These are phyloP conservation scores for Mantis religiosa DNA, from an alignment of 2,888 invertebrate species.

Conservation along the genomic window DNA sequence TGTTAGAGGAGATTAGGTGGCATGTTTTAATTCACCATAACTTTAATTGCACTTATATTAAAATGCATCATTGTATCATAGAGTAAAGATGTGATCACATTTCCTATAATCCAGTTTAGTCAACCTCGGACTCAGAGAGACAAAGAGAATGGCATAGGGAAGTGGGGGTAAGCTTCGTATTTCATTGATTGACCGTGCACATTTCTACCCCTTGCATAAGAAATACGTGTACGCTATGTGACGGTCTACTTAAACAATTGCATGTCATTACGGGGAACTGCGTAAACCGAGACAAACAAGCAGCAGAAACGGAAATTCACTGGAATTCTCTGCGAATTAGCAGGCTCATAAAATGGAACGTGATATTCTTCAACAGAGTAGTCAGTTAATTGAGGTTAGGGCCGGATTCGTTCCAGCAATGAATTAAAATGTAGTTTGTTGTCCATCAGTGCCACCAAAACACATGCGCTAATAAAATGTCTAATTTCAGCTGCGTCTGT, in stretches of 20 bases:
- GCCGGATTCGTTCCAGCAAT: neutral
- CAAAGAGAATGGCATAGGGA: too few species aligned
- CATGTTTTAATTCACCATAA: too few species aligned
- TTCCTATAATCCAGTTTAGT: too few species aligned
- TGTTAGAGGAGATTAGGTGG: too few species aligned
- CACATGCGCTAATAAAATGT: neutral
- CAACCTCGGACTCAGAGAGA: too few species aligned
- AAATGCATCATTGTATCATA: too few species aligned
- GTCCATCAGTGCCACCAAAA: neutral
- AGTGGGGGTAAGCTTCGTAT: too few species aligned
- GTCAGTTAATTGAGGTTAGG: neutral
- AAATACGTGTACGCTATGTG: neutral
- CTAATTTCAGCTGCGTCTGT: neutral
- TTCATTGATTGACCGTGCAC: too few species aligned
- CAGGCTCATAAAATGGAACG: neutral
- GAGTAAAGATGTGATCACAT: too few species aligned
- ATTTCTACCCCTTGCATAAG: neutral
- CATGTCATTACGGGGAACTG: neutral
- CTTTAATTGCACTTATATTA: too few species aligned
- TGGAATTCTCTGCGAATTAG: neutral
- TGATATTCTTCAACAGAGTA: neutral
- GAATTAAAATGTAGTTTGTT: neutral
- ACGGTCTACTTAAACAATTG: neutral
- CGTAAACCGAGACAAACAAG: neutral
- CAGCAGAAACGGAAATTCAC: neutral